Evolutionary conservation across 2,888 invertebrate species (phyloP).

Genomic region (Amphimallon solstitiale): DNA sequence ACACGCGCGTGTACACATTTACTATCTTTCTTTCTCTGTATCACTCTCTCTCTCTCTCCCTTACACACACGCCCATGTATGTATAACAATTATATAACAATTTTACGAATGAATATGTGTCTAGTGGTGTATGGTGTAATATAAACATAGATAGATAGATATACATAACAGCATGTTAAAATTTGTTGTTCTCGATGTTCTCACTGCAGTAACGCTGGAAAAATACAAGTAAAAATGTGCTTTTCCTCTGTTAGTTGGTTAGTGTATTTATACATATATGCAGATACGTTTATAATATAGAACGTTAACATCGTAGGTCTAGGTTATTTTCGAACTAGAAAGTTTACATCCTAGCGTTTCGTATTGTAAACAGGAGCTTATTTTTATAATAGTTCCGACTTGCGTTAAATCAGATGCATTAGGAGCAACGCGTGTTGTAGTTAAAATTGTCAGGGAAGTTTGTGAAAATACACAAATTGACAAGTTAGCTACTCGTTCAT

Average conservation of each 20-base stretch:
- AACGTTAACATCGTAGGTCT: constrained; percentile 32
- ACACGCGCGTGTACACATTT: no score
- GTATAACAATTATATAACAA: no score
- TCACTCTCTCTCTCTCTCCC: no score
- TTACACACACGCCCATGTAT: no score
- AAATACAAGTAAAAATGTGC: constrained; percentile 22
- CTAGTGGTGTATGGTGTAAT: not conserved
- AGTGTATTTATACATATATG: constrained; percentile 19
- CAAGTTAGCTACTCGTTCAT: no score
- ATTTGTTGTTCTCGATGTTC: not conserved
- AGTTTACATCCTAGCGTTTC: constrained; percentile 21
- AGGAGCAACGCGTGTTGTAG: not conserved
- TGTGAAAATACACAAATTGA: no score
- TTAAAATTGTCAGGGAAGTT: no score
- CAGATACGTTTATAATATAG: constrained; percentile 33
- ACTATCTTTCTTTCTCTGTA: no score
- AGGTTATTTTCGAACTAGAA: constrained; percentile 32
- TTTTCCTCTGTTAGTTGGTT: constrained; percentile 16
- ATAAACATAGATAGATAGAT: no score
- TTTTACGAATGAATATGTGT: not conserved
- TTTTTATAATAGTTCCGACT: constrained; percentile 24
- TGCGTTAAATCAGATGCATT: constrained; percentile 23
- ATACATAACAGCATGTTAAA: not conserved
- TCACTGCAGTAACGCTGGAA: not conserved
- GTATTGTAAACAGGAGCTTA: constrained; percentile 28